phyloP scores from a whole-genome alignment of 2,113 vertebrate genomes.

The Phaethon lepturus region DNA sequence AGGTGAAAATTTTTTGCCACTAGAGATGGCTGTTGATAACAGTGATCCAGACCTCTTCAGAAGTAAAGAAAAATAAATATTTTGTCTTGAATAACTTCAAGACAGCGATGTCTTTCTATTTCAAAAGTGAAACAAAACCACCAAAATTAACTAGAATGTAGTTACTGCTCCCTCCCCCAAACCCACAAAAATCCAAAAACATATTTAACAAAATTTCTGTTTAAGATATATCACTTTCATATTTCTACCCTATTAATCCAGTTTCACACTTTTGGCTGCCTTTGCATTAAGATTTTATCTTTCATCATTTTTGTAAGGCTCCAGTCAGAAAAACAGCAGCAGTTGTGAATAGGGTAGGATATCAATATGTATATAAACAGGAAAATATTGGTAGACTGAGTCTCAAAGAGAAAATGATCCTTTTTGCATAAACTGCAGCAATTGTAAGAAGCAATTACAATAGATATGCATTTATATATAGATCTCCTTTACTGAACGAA shows the following conservation, averaged over 20 bases:
- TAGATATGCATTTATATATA: neutral
- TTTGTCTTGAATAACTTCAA: neutral
- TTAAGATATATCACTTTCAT: neutral
- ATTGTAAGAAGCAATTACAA: neutral
- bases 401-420: neutral
- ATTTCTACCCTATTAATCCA: neutral
- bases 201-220: neutral
- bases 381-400: neutral
- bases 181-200: neutral
- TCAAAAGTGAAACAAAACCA: neutral
- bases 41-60: neutral
- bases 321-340: neutral
- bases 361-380: neutral
- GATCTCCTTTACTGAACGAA: neutral
- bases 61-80: neutral
- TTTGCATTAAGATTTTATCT: neutral
- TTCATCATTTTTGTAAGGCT: neutral
- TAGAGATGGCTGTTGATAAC: neutral
- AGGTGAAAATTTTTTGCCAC: neutral
- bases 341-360: neutral
- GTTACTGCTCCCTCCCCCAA: neutral
- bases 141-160: neutral
- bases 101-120: neutral
- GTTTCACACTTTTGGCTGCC: neutral
- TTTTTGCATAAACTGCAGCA: neutral